Base-by-base conservation (phyloP, 2,888 invertebrate species). In the Micropterix aruncella region DNA sequence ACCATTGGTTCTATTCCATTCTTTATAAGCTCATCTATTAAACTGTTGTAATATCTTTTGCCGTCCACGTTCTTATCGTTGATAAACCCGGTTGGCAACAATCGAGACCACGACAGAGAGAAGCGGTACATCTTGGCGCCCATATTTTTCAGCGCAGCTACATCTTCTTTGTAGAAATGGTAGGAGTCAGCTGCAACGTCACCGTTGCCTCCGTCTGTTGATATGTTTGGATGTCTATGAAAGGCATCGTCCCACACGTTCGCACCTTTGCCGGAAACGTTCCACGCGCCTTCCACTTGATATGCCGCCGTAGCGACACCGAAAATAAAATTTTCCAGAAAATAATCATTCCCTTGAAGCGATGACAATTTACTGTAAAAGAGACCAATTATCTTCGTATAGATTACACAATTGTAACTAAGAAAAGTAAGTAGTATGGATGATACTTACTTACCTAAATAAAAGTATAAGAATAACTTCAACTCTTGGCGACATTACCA, bases 231-330 rank as follows among this genome's bases (percentile, higher is more conserved):
- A 45, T 51, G 48, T 2, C 56, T 57, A 49, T 67, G 67, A 3
- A 69, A 61, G 51, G 71, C 60, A 46, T 55, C 60, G 56, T 77
- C 77, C 77, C 74, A 74, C 40, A 73, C 69, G 38, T 66, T 68
- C 52, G 62, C 62, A n/a, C 66, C 64, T 51, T 67, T 67, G 12
- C 27, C 27, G 5, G 27, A 27, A 12, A 12, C 12, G 12, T 27
- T 27, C 27, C 27, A 27, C 12, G 27, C 27, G 5, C 27, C 27
- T 27, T 27, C 27, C 27, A 27, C 27, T 27, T 27, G 27, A 27
- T 27, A 27, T 27, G 27, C 5, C 27, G 27, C 5, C 27, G 27
- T 7, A 5, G 27, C 5, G 7, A 12, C 12, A 7, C 27, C 27
- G 27, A 27, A 27, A 27, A 27, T 5, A 27, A 27, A 27, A 27